Evolutionary conservation across 2,888 invertebrate genomes (phyloP).

Genomic region (Tenthredo livida): DNA sequence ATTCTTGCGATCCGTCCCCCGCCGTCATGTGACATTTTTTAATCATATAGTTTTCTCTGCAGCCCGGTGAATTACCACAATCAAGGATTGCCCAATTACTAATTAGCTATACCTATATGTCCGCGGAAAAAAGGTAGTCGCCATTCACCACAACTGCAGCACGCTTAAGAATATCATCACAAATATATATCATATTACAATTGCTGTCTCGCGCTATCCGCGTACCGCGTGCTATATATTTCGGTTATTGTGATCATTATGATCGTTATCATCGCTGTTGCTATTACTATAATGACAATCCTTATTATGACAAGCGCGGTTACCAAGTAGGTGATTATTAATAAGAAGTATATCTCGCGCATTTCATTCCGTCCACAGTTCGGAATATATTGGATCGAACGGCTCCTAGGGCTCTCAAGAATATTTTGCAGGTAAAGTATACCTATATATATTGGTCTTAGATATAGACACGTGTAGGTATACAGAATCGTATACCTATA

Average conservation of each 20-base stretch:
- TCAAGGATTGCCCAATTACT: not conserved
- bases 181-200: not conserved
- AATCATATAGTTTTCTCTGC: not conserved
- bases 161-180: not conserved
- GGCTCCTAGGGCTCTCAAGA: not conserved
- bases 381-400: not conserved
- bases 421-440: not conserved
- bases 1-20: not conserved
- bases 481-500: not conserved
- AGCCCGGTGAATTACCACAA: not conserved
- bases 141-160: not conserved
- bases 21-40: not conserved
- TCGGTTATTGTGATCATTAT: not conserved
- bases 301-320: not conserved
- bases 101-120: not conserved
- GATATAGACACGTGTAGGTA: not conserved
- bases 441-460: not conserved
- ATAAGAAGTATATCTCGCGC: not conserved
- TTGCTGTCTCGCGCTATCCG: not conserved
- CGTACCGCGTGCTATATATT: not conserved
- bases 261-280: not conserved
- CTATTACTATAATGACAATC: not conserved
- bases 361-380: not conserved
- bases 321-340: not conserved
- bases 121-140: not conserved